Conservation (phyloP, 2,888 invertebrate species). For the Pinctada fucata region DNA sequence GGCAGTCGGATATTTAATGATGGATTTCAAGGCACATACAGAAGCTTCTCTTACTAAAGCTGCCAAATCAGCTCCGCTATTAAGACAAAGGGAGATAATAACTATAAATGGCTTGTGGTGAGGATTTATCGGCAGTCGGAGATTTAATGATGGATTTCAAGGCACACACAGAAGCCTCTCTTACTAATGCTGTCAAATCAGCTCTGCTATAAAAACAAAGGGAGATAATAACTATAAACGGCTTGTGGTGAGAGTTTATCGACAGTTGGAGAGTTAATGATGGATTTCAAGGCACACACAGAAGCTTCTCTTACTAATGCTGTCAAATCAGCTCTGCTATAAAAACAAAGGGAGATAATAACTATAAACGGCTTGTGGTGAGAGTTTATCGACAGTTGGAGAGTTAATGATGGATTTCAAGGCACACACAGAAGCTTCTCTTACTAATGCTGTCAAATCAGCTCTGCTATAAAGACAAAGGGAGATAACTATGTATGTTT, state of each 20-base stretch:
- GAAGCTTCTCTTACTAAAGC: conserved; percentile 93
- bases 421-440: conserved; percentile 87
- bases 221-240: too few relatives aligned
- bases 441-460: conserved; percentile 50
- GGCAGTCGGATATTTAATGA: conserved; percentile 78
- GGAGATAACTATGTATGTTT: conserved; percentile 78
- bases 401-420: conserved; percentile 83
- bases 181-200: conserved; percentile 50
- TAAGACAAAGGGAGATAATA: too few relatives aligned
- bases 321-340: conserved; percentile 91
- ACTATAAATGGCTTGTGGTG: conserved; percentile 76
- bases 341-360: not conserved
- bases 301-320: conserved; percentile 93
- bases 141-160: conserved; percentile 83
- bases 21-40: conserved; percentile 87
- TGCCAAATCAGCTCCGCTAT: conserved; percentile 92
- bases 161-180: conserved; percentile 87
- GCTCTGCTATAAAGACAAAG: not conserved
- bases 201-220: not conserved
- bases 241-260: conserved; percentile 77
- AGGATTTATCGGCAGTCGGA: conserved; percentile 31
- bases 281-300: conserved; percentile 87
- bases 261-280: conserved; percentile 78
- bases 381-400: conserved; percentile 30
- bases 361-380: too few relatives aligned